Evolutionary conservation across 2,888 invertebrate species (phyloP), one percentile per base, ranked within the genome.

Genomic region (Acanthosoma haemorrhoidale): DNA sequence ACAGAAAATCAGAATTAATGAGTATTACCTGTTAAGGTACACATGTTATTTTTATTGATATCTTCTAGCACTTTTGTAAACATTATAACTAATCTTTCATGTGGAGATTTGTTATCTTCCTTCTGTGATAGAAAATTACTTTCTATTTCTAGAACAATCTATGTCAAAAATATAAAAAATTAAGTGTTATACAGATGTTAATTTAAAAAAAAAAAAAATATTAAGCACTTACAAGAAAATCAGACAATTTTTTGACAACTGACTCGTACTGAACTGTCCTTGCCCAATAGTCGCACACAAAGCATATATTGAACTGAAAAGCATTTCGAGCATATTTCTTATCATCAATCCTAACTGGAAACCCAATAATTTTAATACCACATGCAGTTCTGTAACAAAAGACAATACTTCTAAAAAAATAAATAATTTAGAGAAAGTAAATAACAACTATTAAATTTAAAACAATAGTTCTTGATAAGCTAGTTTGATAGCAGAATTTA

Each of bases 281-380:
- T 0, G 94, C 90, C 83, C 89, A 88, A 66, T 92, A 89, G 78
- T 94, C 92, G 78, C 94, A 96, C 0, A 96, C 94, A 79, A 97
- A 94, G 80, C 96, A 96, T 32, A 95, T 81, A 81, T 97, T 97
- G 82, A 97, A 97, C 73, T 95, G 89, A 77, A 94, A 92, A n/a
- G 93, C 92, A 81, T 97, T 97, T 68, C 97, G 84, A 13, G 89
- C 89, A 81, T 97, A 97, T 77, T 92, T 90, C 63, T 90, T 87
- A 80, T 91, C 88, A 76, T 92, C 90, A 71, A 97, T 95, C 74
- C 90, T 86, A 41, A 96, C 91, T 0, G 96, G 96, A 80, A 92
- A 96, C 0, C 96, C 96, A 15, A 96, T 85, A 75, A 96, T 92
- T 82, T 96, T 96, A 77, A 90, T 89, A 31, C 92, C 91, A 31